Percentiles rank a stretch among this genome's conserved stretches.
Conservation (phyloP, 2,113 vertebrate genomes). For the Platysternon megacephalum region DNA sequence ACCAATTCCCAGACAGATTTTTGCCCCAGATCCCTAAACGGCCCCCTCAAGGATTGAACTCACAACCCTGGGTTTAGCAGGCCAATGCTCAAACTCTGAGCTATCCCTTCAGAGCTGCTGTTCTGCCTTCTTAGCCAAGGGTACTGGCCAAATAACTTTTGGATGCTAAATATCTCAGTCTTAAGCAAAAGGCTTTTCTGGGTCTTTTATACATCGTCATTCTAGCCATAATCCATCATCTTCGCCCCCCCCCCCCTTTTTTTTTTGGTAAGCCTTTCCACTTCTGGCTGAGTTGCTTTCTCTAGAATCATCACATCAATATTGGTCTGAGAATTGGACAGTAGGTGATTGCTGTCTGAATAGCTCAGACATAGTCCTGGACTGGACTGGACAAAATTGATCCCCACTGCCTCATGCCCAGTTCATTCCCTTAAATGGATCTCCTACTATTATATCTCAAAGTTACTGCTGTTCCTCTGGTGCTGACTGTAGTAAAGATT, state of each 20-base stretch:
- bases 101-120: neutral
- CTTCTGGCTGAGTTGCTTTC: neutral
- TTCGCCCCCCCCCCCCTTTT: neutral
- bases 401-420: neutral
- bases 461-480: neutral
- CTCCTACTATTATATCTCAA: neutral
- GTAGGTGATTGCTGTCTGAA: neutral
- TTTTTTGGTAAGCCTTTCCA: neutral
- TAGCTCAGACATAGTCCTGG: neutral
- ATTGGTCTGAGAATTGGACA: neutral
- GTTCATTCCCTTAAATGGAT: neutral
- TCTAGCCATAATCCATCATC: neutral
- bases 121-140: neutral
- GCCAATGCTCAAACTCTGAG: too few relatives aligned
- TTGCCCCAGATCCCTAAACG: too few relatives aligned
- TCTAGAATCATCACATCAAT: fast-evolving
- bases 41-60: too few relatives aligned
- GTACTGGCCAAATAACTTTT: neutral
- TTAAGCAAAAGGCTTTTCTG: neutral
- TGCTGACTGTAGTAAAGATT: neutral
- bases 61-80: too few relatives aligned
- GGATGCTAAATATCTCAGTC: neutral
- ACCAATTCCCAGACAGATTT: too few relatives aligned
- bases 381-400: neutral
- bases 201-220: neutral